Evolutionary conservation across 2,113 vertebrate species (phyloP), one percentile per base, ranked within the genome.

Genomic region (Macrotis lagotis): DNA sequence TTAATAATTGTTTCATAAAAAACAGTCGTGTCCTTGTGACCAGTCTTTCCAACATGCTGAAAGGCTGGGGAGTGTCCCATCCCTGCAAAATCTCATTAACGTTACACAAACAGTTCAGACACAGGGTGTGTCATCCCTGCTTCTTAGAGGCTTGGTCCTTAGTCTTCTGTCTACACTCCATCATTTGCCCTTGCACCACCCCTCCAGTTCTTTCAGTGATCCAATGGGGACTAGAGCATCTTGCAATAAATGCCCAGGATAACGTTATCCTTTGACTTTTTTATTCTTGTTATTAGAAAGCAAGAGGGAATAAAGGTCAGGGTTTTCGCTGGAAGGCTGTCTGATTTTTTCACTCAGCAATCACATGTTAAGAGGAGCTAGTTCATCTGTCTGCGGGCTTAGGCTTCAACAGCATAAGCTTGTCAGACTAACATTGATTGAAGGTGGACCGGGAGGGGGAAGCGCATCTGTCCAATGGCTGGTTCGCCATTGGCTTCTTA

Each of bases 401-500:
- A 95, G 93, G 94, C 94, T 95, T 93, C 97, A 90, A 0, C 93
- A 94, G 97, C 96, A 95, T 12, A 92, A 90, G 6, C 97, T 97
- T 97, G 94, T 98, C 92, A 93, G 95, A 8, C 94, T 92, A 93
- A 97, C 95, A 50, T 93, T 95, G 98, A 96, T 96, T 92, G 94
- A 96, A 98, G 98, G 96, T 59, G 52, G 97, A 94, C 8, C 44
- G 95, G 96, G 97, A 96, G 96, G 98, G 96, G 96, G 66, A 97
- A 92, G 95, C 95, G 97, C 98, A 92, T 98, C 99, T 97, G 98
- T 98, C 99, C 98, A 98, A 96, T 88, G 93, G 94, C 94, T 97
- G 98, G 96, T 98, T 98, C 98, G 94, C 98, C 97, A 99, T 99
- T 99, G 99, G 99, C 97, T 99, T 98, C 98, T 96, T 97, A 99